These are phyloP conservation scores for Ricordea florida DNA, from an alignment of 92 coral and sea anemone species.

Conservation along the genomic window DNA sequence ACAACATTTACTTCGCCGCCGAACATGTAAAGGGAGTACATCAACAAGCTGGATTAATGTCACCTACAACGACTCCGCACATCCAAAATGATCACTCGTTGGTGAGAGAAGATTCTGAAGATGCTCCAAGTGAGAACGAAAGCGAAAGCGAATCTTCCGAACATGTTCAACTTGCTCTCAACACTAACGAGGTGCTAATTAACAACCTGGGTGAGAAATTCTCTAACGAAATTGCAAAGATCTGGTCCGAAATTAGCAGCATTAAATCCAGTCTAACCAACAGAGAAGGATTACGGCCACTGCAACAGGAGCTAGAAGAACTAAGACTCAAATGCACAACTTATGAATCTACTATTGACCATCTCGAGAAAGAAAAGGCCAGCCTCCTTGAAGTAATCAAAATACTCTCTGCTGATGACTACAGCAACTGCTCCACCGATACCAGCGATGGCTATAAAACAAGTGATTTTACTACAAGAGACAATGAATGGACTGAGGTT, in stretches of 20 bases:
- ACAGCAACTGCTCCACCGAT: not conserved
- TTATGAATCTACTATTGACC: slow-evolving; percentile 30
- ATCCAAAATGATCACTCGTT: not conserved
- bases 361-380: slow-evolving; percentile 37
- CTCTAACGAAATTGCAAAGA: not conserved
- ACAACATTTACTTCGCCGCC: no score
- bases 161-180: no score
- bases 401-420: not conserved
- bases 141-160: not conserved
- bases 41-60: not conserved
- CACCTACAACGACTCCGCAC: not conserved
- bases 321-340: slow-evolving; percentile 36
- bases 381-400: slow-evolving; percentile 47
- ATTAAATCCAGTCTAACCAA: slow-evolving; percentile 27
- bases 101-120: not conserved
- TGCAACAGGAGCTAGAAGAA: slow-evolving; percentile 34
- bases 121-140: not conserved
- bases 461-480: not conserved
- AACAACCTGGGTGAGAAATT: slow-evolving; percentile 8
- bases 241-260: slow-evolving; percentile 11
- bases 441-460: not conserved
- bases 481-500: not conserved
- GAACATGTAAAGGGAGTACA: no score
- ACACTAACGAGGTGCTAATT: not conserved
- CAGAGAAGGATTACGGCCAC: not conserved